Evolutionary conservation across 2,797 vertebrate genomes (phyloP), one percentile per base, ranked within the genome.

Genomic region (Sphaeramia orbicularis): DNA sequence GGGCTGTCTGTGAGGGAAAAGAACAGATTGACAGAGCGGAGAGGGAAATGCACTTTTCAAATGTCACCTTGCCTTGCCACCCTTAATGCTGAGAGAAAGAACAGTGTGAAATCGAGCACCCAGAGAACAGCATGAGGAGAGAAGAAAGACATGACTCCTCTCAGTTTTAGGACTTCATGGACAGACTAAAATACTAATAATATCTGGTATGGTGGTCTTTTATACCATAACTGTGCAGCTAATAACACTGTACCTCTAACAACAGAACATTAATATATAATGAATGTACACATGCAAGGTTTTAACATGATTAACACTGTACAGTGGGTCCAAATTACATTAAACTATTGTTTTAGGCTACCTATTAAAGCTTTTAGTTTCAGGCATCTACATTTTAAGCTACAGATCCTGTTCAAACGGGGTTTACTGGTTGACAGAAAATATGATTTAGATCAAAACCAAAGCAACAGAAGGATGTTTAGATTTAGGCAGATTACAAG

Each of bases 11-110:
- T 50, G 40, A 67, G 69, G 62, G 18, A 76, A 85, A 81, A 67
- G 81, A 81, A 81, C 77, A 84, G 84, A 86, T 68, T 90, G 90
- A 92, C 74, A n/a, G 72, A 71, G 73, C 49, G 18, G 64, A 84
- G 81, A 81, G 63, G 75, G 76, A 90, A 90, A 90, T 86, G 83
- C 83, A 87, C 89, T 91, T 93, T 89, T 90, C 76, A 93, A 89
- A 93, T 92, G 90, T 92, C 92, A 92, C 84, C 81, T 86, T 87
- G 84, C 71, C 65, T 88, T 72, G 70, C 67, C 79, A 85, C 69
- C 83, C 65, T 79, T 87, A 79, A 79, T 35, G 3, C 65, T 3
- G 24, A 51, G 59, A 72, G 70, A 74, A 51, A 66, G 76, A 75
- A 75, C 14, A 13, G 66, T 69, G 72, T 60, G 65, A 83, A 85